Percentiles rank a stretch among this genome's conserved stretches.
phyloP scores from a whole-genome alignment of 2,888 invertebrate genomes.

The Anoplius nigerrimus region DNA sequence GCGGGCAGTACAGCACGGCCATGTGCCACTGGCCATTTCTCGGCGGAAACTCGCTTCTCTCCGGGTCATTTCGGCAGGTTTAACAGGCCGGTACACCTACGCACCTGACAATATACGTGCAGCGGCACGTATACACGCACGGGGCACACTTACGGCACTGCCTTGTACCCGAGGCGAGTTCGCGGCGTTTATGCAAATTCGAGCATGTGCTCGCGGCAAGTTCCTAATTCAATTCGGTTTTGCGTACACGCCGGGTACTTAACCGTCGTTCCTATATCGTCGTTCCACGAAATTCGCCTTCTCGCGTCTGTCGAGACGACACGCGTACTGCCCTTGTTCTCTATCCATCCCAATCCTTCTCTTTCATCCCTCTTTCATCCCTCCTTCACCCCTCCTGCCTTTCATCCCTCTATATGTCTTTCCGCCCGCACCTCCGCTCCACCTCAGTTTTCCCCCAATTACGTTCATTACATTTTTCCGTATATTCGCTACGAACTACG shows the following conservation, averaged over 20 bases:
- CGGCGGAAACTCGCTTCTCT: neutral
- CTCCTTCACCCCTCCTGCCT: neutral
- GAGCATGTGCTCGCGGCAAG: slow-evolving; percentile 64
- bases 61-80: slow-evolving; percentile 31
- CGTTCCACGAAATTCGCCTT: slow-evolving; percentile 33
- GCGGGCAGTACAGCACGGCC: no score
- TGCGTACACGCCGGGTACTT: slow-evolving; percentile 59
- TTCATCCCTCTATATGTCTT: no score
- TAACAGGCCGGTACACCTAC: slow-evolving; percentile 33
- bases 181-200: slow-evolving; percentile 68
- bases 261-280: slow-evolving; percentile 41
- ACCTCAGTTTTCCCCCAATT: no score
- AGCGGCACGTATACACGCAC: slow-evolving; percentile 6
- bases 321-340: no score
- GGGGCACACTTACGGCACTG: slow-evolving; percentile 14
- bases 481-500: no score
- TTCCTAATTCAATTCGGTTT: slow-evolving; percentile 71
- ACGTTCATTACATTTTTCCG: no score
- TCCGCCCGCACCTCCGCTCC: no score
- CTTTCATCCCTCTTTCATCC: slow-evolving; percentile 2
- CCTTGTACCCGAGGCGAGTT: slow-evolving; percentile 42
- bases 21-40: no score
- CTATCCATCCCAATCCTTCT: no score
- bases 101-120: slow-evolving; percentile 29
- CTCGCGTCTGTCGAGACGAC: no score